These are phyloP conservation scores for Lumbricus terrestris DNA, from an alignment of 2,888 invertebrate genomes.

Conservation along the genomic window DNA sequence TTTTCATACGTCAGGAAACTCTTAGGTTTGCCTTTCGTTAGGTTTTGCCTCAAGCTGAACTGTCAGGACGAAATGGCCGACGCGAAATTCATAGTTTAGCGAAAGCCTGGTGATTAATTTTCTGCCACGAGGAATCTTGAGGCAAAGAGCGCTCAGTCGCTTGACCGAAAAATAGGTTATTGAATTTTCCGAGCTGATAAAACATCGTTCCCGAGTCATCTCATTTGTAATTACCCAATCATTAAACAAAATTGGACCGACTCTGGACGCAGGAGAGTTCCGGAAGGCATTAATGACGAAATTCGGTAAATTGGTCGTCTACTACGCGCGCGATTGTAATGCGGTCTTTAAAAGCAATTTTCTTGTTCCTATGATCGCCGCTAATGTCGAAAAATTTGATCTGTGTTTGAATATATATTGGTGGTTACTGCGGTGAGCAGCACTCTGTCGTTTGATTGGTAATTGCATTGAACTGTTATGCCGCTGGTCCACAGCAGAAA, in stretches of 20 bases:
- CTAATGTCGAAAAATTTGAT: not conserved
- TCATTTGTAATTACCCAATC: not conserved
- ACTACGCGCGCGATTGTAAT: not conserved
- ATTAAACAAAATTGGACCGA: not conserved
- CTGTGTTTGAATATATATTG: slow-evolving; percentile 8
- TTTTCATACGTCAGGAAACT: not conserved
- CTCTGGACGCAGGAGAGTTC: not conserved
- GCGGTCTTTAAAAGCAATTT: slow-evolving; percentile 11
- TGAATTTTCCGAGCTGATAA: not conserved
- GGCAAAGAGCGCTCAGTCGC: not conserved
- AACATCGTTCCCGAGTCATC: not conserved
- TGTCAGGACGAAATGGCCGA: not conserved
- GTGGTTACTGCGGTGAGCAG: not conserved
- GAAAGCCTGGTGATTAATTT: not conserved
- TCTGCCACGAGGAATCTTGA: not conserved
- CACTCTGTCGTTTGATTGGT: not conserved
- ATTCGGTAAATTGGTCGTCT: slow-evolving; percentile 10
- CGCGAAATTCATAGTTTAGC: not conserved
- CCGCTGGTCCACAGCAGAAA: not conserved
- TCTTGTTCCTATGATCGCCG: not conserved
- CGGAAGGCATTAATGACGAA: slow-evolving; percentile 14
- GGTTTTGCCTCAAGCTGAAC: too few relatives aligned
- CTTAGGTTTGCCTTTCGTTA: too few relatives aligned
- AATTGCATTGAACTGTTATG: slow-evolving; percentile 5
- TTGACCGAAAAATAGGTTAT: not conserved